Evolutionary conservation across 2,888 invertebrate genomes (phyloP).

Genomic region (Dasypogon diadema): DNA sequence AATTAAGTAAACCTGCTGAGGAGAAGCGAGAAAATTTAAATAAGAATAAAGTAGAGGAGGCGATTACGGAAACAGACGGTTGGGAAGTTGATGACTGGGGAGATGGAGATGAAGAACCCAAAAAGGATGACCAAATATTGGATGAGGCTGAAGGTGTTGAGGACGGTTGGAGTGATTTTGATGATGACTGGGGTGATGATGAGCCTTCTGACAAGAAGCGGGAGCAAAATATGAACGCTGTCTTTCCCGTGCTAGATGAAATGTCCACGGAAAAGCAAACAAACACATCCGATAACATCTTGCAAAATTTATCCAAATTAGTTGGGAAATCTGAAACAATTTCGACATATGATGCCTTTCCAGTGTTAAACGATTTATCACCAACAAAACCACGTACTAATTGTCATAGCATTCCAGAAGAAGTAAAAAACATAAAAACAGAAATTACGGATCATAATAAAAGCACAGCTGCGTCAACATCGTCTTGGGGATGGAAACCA

Average conservation of each 20-base stretch:
- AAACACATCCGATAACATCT: neutral
- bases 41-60: conserved; percentile 43
- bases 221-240: neutral
- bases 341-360: conserved; percentile 48
- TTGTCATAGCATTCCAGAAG: conserved; percentile 57
- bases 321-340: conserved; percentile 22
- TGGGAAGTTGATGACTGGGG: conserved; percentile 52
- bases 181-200: conserved; percentile 69
- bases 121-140: conserved; percentile 37
- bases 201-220: conserved; percentile 42
- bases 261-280: conserved; percentile 32
- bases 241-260: conserved; percentile 23
- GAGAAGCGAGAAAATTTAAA: neutral
- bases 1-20: neutral
- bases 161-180: conserved; percentile 71
- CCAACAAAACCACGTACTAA: neutral
- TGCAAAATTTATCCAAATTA: conserved; percentile 32
- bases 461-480: neutral
- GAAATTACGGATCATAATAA: neutral
- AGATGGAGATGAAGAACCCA: conserved; percentile 36
- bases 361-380: conserved; percentile 60
- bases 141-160: conserved; percentile 44
- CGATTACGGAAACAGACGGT: conserved; percentile 49
- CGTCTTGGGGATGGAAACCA: conserved; percentile 76
- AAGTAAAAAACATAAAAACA: neutral